Conservation (phyloP, 1,140 invertebrate species). For the Carposina sasakii region DNA sequence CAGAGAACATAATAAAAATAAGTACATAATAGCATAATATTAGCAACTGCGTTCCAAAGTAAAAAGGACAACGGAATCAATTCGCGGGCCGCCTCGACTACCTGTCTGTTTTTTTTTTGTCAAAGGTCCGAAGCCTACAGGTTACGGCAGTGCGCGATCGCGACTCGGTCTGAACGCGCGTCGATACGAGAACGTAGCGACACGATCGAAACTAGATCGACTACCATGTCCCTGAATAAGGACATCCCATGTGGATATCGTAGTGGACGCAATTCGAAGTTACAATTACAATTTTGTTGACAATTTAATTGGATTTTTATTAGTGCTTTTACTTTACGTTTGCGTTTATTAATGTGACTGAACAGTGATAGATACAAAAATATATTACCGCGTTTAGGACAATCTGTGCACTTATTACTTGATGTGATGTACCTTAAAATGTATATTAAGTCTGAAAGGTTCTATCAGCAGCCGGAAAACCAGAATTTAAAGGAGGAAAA, state of each 20-base stretch:
- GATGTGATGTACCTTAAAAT: slow-evolving; percentile 59
- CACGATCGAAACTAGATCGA: too few species aligned
- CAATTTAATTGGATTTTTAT: too few species aligned
- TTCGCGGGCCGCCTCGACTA: too few species aligned
- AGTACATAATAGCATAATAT: background rate
- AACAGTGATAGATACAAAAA: too few species aligned
- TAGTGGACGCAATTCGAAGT: too few species aligned
- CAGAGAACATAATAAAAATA: background rate
- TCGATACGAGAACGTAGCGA: too few species aligned
- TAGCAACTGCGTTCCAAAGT: background rate
- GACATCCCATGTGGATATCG: too few species aligned
- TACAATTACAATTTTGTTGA: too few species aligned
- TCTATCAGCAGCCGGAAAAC: slow-evolving; percentile 51
- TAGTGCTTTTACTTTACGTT: too few species aligned
- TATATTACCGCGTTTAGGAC: too few species aligned
- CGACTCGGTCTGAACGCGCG: slow-evolving; percentile 40
- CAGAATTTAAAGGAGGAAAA: slow-evolving; percentile 44
- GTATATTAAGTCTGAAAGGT: slow-evolving; percentile 61
- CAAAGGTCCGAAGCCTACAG: slow-evolving; percentile 42
- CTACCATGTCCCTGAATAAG: too few species aligned
- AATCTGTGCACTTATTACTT: slow-evolving; percentile 11
- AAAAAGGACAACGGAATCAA: background rate
- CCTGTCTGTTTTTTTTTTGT: slow-evolving; percentile 49
- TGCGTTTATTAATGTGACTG: too few species aligned
- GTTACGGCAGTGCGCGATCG: slow-evolving; percentile 46